Evolutionary conservation across 2,113 vertebrate species (phyloP).

Genomic region (Synchiropus splendidus): DNA sequence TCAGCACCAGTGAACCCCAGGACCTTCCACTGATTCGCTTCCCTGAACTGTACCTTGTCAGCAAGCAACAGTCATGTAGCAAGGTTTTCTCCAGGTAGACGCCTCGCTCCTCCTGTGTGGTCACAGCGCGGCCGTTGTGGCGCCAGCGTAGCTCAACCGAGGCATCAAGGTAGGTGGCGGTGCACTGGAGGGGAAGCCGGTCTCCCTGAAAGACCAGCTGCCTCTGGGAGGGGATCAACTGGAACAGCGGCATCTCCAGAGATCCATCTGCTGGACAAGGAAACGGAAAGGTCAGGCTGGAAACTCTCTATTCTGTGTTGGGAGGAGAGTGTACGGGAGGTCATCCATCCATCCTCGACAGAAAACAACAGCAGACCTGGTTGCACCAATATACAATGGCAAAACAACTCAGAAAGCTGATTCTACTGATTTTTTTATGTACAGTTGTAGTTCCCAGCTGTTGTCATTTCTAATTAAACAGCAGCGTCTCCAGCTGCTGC

Average conservation of each 20-base stretch:
- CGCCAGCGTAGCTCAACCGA: constrained; percentile 72
- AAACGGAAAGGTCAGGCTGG: constrained; percentile 11
- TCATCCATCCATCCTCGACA: constrained; percentile 6
- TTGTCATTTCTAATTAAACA: no score
- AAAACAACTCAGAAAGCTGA: no score
- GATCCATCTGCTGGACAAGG: constrained; percentile 65
- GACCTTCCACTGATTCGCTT: background rate
- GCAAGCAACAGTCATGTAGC: constrained; percentile 83
- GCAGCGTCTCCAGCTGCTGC: no score
- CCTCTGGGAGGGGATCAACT: constrained; percentile 82
- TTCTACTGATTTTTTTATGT: no score
- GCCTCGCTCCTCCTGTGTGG: constrained; percentile 71
- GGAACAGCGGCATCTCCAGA: constrained; percentile 81
- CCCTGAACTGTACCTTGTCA: constrained; percentile 72
- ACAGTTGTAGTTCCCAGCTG: no score
- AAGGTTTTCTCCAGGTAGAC: constrained; percentile 80
- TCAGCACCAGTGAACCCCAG: no score
- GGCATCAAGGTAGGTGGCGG: constrained; percentile 73
- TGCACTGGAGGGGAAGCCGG: constrained; percentile 81
- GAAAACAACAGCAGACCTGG: background rate
- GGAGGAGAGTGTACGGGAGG: background rate
- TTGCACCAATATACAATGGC: no score
- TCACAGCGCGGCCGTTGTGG: constrained; percentile 61
- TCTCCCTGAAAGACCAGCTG: constrained; percentile 86
- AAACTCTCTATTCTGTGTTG: background rate